Conservation (phyloP, 2,888 invertebrate genomes). For the Drosophila mayaguana region DNA sequence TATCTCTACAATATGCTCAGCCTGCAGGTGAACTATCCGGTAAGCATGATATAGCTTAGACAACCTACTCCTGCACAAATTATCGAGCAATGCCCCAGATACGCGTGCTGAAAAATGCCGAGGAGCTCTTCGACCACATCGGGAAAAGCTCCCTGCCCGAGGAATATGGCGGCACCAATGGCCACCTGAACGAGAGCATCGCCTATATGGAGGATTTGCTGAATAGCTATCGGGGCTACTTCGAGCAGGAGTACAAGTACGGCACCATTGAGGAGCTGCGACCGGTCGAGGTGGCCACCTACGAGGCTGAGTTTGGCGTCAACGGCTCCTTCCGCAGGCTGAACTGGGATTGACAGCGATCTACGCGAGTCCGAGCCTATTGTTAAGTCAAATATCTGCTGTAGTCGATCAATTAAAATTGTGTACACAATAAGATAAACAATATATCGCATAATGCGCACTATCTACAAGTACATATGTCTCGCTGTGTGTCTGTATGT, state of each 20-base stretch:
- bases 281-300: slow-evolving; percentile 62
- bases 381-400: slow-evolving; percentile 33
- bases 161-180: slow-evolving; percentile 80
- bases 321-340: slow-evolving; percentile 76
- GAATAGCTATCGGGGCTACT: slow-evolving; percentile 75
- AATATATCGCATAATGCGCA: slow-evolving; percentile 49
- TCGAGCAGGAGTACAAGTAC: slow-evolving; percentile 73
- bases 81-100: slow-evolving; percentile 45
- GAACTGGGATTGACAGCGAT: slow-evolving; percentile 68
- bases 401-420: slow-evolving; percentile 71
- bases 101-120: slow-evolving; percentile 62
- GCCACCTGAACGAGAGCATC: slow-evolving; percentile 73
- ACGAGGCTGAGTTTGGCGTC: slow-evolving; percentile 79
- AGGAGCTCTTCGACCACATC: slow-evolving; percentile 73
- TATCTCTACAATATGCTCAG: slow-evolving; percentile 66
- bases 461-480: slow-evolving; percentile 32
- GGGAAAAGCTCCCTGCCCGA: slow-evolving; percentile 76
- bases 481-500: not conserved
- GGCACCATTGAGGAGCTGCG: slow-evolving; percentile 78
- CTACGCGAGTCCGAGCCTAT: not conserved
- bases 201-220: slow-evolving; percentile 80
- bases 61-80: not conserved
- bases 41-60: slow-evolving; percentile 24
- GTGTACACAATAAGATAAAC: slow-evolving; percentile 46
- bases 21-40: slow-evolving; percentile 67